These are phyloP conservation scores for Volucella inflata DNA, from an alignment of 2,888 invertebrate species.

Conservation along the genomic window DNA sequence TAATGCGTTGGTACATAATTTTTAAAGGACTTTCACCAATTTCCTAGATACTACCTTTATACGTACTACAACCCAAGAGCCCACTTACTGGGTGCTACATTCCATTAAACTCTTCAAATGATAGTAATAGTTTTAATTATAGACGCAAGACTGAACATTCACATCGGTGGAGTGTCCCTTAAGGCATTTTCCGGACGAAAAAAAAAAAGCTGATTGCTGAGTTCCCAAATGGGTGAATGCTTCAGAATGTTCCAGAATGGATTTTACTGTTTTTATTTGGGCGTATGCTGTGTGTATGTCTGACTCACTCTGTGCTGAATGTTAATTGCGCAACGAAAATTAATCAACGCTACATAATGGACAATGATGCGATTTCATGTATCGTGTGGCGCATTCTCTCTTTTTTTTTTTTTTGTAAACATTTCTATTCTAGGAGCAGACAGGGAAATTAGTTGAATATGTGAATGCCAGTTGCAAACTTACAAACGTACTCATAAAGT, in stretches of 20 bases:
- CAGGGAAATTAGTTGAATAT: conserved; percentile 22
- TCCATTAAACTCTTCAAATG: not conserved
- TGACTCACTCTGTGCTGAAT: conserved; percentile 34
- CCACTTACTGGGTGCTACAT: not conserved
- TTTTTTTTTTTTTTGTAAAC: not conserved
- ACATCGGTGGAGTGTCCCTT: not conserved
- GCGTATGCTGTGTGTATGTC: not conserved
- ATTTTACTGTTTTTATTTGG: conserved; percentile 1
- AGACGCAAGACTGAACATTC: not conserved
- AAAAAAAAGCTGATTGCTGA: too few species aligned
- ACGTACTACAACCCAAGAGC: not conserved
- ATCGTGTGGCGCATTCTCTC: not conserved
- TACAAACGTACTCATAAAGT: not conserved
- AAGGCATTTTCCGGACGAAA: too few species aligned
- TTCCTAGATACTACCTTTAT: not conserved
- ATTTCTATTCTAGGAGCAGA: not conserved
- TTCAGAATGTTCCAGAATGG: not conserved
- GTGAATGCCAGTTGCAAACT: conserved; percentile 24
- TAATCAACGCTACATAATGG: conserved; percentile 61
- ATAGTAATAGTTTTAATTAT: conserved; percentile 26
- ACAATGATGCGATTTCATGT: conserved; percentile 45
- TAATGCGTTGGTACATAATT: not conserved
- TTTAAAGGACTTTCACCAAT: not conserved
- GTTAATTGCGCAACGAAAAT: conserved; percentile 61
- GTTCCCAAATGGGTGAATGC: not conserved